Conservation (phyloP, 2,888 invertebrate species). For the Steinernema carpocapsae region DNA sequence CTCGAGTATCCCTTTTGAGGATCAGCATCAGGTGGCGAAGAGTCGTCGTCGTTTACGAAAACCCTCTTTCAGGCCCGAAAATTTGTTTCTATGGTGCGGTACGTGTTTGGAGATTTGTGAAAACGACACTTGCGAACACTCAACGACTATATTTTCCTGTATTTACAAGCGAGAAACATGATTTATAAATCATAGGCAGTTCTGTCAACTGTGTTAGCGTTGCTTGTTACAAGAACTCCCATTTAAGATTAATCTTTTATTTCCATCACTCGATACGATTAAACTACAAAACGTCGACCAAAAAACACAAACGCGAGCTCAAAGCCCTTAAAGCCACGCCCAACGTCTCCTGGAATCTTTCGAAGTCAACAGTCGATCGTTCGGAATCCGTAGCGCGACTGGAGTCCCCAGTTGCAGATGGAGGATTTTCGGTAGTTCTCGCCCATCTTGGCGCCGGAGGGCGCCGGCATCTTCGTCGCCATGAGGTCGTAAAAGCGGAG, state of each 20-base stretch:
- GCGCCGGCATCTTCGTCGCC: conserved; percentile 15
- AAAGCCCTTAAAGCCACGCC: too few relatives aligned
- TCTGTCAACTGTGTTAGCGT: too few relatives aligned
- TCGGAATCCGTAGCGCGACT: conserved; percentile 13
- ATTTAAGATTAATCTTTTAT: too few relatives aligned
- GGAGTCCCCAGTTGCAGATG: conserved; percentile 21
- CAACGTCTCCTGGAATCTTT: too few relatives aligned
- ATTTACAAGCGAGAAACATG: too few relatives aligned
- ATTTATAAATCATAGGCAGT: too few relatives aligned
- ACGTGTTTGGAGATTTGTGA: conserved; percentile 18
- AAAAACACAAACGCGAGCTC: too few relatives aligned
- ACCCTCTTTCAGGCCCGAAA: conserved; percentile 25
- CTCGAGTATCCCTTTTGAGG: conserved; percentile 22
- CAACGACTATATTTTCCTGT: too few relatives aligned
- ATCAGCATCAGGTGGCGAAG: conserved; percentile 26
- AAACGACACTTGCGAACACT: not conserved
- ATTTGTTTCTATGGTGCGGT: conserved; percentile 13
- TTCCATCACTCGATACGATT: too few relatives aligned
- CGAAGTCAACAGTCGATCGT: conserved; percentile 20
- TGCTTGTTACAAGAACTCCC: too few relatives aligned
- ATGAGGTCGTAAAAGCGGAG: conserved; percentile 27
- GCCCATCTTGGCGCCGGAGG: not conserved
- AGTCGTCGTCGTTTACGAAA: too few relatives aligned
- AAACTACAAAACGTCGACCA: too few relatives aligned
- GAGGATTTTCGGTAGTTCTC: not conserved